Percentiles rank a stretch among this genome's conserved stretches.
Conservation (phyloP, 2,113 vertebrate genomes). For the Narcine bancroftii region DNA sequence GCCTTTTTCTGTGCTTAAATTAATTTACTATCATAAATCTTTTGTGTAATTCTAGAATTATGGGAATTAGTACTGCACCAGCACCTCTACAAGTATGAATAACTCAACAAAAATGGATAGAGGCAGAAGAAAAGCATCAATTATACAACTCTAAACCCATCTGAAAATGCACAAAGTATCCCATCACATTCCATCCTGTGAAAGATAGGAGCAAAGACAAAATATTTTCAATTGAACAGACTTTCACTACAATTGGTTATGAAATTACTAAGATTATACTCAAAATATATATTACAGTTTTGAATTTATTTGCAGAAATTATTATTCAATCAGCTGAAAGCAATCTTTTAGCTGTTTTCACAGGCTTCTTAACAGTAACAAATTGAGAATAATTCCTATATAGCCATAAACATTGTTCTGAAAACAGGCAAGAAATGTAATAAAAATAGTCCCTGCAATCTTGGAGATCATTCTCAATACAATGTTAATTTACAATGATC, state of each 20-base stretch:
- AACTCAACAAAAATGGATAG: background rate
- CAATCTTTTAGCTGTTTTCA: background rate
- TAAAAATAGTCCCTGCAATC: background rate
- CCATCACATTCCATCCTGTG: accelerated
- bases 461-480: background rate
- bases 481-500: no score
- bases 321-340: background rate
- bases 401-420: background rate
- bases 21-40: background rate
- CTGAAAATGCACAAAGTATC: background rate
- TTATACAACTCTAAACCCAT: background rate
- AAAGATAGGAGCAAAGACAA: background rate
- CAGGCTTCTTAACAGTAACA: background rate
- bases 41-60: background rate
- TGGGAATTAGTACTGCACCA: no score
- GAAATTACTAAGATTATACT: background rate
- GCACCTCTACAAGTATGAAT: background rate
- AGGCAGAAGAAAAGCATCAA: background rate
- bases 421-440: no score
- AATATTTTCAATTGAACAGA: background rate
- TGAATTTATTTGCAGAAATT: background rate
- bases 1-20: background rate
- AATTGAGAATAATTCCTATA: background rate
- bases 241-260: background rate
- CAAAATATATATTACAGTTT: background rate